Percentiles rank a stretch among this genome's conserved stretches.
Conservation (phyloP, 2,113 vertebrate species). For the Desmodus rotundus region DNA sequence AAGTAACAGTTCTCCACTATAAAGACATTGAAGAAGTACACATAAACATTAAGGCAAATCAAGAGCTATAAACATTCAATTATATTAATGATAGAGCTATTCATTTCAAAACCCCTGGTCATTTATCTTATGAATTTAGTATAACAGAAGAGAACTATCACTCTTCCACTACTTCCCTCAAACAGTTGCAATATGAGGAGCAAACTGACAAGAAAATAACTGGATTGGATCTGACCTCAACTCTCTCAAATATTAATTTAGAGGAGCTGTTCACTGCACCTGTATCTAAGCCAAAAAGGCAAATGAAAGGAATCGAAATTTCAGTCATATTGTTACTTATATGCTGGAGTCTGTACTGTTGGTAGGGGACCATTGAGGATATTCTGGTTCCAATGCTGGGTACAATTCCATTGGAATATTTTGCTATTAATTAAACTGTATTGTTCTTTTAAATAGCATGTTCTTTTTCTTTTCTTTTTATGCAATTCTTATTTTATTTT, state of each 20-base stretch:
- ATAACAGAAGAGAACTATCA: background rate
- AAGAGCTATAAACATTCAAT: background rate
- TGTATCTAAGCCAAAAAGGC: background rate
- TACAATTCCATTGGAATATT: slow-evolving; percentile 64
- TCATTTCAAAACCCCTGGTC: background rate
- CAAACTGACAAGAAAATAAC: background rate
- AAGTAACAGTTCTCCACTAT: background rate
- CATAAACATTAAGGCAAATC: background rate
- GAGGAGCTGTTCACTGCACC: background rate
- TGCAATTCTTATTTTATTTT: background rate
- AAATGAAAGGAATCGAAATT: background rate
- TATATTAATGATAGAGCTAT: background rate
- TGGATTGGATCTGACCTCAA: background rate
- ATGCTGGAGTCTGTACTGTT: slow-evolving; percentile 45
- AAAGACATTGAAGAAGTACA: background rate
- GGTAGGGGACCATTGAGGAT: slow-evolving; percentile 51
- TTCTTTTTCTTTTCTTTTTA: background rate
- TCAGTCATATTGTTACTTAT: slow-evolving; percentile 51
- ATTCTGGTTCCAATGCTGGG: slow-evolving; percentile 42
- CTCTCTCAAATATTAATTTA: background rate
- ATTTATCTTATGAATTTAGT: background rate
- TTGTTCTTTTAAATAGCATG: slow-evolving; percentile 69
- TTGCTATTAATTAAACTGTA: slow-evolving; percentile 61
- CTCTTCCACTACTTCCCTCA: background rate
- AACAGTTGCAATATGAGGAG: background rate